Evolutionary conservation across 2,113 vertebrate genomes (phyloP).

Genomic region (Platysteira castanea): DNA sequence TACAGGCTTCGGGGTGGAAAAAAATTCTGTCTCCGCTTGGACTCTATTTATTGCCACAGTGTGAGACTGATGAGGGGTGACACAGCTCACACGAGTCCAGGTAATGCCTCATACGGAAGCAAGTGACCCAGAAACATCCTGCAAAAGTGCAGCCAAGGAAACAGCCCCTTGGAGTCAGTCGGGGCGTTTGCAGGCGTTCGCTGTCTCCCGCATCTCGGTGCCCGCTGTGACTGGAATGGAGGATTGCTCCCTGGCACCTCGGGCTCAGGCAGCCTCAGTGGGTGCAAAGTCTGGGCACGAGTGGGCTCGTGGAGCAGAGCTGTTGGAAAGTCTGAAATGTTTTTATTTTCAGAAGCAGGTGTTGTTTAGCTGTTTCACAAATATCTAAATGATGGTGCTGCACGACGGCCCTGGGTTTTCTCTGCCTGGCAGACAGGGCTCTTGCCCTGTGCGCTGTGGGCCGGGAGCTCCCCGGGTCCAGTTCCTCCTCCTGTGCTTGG

Average conservation of each 20-base stretch:
- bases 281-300: not conserved
- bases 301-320: not conserved
- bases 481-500: not conserved
- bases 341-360: not conserved
- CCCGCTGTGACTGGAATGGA: not conserved
- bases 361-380: not conserved
- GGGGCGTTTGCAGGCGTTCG: not conserved
- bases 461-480: accelerated
- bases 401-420: not conserved
- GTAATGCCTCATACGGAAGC: slow-evolving; percentile 49
- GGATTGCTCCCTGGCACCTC: not conserved
- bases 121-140: slow-evolving; percentile 60
- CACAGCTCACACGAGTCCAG: slow-evolving; percentile 54
- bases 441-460: not conserved
- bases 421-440: not conserved
- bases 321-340: not conserved
- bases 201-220: not conserved
- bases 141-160: slow-evolving; percentile 53
- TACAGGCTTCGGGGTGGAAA: not conserved
- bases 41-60: slow-evolving; percentile 17
- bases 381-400: not conserved
- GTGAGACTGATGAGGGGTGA: slow-evolving; percentile 59
- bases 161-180: not conserved
- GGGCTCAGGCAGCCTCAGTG: not conserved
- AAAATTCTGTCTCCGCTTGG: not conserved